These are phyloP conservation scores for Geodia barretti DNA, from an alignment of 37 sponge, comb jelly and placozoan species.

Conservation along the genomic window DNA sequence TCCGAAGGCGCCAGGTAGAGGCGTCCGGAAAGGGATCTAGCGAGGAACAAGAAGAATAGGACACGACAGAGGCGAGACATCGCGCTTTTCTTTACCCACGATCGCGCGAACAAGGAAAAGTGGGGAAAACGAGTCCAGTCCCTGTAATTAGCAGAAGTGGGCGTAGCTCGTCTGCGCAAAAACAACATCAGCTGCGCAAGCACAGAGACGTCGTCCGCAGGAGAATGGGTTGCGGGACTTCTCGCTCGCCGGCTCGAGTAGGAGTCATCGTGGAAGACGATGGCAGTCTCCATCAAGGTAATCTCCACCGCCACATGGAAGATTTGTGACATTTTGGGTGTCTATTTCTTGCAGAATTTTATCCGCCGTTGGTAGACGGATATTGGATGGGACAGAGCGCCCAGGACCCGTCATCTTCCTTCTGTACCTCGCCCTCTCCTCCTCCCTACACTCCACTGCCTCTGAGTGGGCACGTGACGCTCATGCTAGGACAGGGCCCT, in stretches of 20 bases:
- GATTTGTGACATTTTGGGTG: too few species aligned
- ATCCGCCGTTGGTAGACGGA: background rate
- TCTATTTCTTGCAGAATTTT: too few species aligned
- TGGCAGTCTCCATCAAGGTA: background rate
- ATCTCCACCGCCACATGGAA: too few species aligned
- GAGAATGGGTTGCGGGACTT: background rate
- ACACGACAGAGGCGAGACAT: background rate
- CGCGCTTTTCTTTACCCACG: too few species aligned
- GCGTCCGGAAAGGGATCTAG: background rate
- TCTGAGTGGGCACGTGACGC: constrained; percentile 14
- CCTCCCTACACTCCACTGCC: constrained; percentile 25
- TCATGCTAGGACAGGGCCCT: constrained; percentile 1
- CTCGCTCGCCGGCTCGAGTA: background rate
- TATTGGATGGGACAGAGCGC: background rate
- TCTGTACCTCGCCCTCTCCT: background rate
- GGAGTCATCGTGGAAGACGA: background rate
- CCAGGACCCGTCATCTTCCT: background rate
- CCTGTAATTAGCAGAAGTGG: background rate
- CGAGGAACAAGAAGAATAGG: background rate
- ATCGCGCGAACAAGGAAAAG: too few species aligned
- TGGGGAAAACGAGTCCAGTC: background rate
- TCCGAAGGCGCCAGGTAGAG: background rate
- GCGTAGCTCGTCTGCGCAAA: background rate
- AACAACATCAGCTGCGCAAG: background rate
- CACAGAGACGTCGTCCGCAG: too few species aligned